phyloP scores from a whole-genome alignment of 2,888 invertebrate species.

The Ophion slaviceki region DNA sequence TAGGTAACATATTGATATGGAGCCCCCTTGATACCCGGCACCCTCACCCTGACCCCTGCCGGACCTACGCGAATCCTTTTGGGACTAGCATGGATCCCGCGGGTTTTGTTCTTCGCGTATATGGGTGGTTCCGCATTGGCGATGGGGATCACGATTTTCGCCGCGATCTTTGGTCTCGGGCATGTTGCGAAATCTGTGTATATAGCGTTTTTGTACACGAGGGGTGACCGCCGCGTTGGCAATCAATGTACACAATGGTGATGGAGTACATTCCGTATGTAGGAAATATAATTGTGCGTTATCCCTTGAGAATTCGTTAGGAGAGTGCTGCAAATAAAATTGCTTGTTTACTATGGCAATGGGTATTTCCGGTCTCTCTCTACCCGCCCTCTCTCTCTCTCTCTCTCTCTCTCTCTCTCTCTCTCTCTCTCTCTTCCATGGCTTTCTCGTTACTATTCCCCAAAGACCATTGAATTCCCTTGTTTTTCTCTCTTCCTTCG shows the following conservation, averaged over 20 bases:
- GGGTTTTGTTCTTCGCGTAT: background rate
- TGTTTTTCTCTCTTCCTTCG: too few relatives aligned
- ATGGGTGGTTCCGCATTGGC: background rate
- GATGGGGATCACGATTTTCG: slow-evolving; percentile 9
- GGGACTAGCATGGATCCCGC: slow-evolving; percentile 14
- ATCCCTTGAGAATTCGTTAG: slow-evolving; percentile 45
- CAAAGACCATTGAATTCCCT: too few relatives aligned
- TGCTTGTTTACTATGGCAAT: slow-evolving; percentile 16
- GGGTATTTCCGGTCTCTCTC: slow-evolving; percentile 2
- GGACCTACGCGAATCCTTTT: background rate
- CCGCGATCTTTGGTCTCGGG: background rate
- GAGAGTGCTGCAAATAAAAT: slow-evolving; percentile 40
- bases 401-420: too few relatives aligned
- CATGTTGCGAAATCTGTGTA: background rate
- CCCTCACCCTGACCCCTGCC: background rate
- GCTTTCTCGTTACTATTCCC: too few relatives aligned
- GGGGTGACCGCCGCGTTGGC: background rate
- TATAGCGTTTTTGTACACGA: background rate
- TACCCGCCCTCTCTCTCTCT: too few relatives aligned
- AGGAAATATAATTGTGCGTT: slow-evolving; percentile 3
- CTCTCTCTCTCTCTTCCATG: too few relatives aligned
- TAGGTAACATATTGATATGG: slow-evolving; percentile 23
- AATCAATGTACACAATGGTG: slow-evolving; percentile 6
- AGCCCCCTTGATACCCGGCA: too few relatives aligned
- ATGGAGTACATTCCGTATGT: slow-evolving; percentile 9